Evolutionary conservation across 2,797 vertebrate species (phyloP).

Genomic region (Chaenodraco wilsoni): DNA sequence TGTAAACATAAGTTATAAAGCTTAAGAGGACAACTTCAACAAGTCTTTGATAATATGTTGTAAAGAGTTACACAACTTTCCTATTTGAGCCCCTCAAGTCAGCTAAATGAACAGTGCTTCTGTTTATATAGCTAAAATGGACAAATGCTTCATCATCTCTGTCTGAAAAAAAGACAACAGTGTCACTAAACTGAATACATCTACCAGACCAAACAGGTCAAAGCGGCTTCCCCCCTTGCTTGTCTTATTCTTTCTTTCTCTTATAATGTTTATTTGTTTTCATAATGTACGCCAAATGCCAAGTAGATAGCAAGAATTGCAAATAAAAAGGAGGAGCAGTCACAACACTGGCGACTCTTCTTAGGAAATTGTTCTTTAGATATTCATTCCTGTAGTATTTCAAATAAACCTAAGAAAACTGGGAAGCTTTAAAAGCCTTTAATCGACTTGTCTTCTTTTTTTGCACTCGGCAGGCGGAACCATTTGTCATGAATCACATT

Average conservation of each 20-base stretch:
- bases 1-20: no score
- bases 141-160: conserved; percentile 8
- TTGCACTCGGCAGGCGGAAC: conserved; percentile 55
- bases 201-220: background rate
- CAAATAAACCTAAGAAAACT: conserved; percentile 28
- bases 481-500: conserved; percentile 54
- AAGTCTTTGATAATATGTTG: background rate
- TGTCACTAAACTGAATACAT: conserved; percentile 5
- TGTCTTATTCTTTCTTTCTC: background rate
- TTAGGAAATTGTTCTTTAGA: background rate
- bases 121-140: background rate
- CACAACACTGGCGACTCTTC: conserved; percentile 8
- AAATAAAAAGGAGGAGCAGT: background rate
- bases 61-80: background rate
- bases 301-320: background rate
- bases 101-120: conserved; percentile 3
- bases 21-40: no score
- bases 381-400: conserved; percentile 23
- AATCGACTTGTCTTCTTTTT: conserved; percentile 61
- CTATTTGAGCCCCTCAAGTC: background rate
- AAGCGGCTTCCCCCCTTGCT: background rate
- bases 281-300: conserved; percentile 4
- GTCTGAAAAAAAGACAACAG: background rate
- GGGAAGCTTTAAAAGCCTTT: conserved; percentile 49
- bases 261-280: background rate